Base-by-base conservation (phyloP, 2,888 invertebrate species). In the Drosophila ezoana region DNA sequence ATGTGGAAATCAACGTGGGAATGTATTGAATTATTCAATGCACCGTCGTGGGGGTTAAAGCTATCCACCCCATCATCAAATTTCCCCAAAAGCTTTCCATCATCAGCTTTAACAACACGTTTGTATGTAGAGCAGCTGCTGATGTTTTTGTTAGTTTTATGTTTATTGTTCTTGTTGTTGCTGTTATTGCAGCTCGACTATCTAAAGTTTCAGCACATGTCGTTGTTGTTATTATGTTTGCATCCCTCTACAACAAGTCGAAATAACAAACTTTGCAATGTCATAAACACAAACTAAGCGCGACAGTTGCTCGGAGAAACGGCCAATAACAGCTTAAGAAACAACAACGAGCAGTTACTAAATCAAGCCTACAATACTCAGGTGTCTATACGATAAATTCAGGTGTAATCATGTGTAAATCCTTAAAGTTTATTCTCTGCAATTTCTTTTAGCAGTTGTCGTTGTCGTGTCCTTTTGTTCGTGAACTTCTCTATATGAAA, bases 371-470 rank as follows among this genome's bases (percentile, higher is more conserved):
- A 59, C 43, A 32, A 40, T 40, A 23, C 20, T 33, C 3, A 28
- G 38, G 54, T 45, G 60, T 68, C 57, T 35, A 65, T 45, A 28
- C 28, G 2, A 76, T 65, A 76, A 66, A 80, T 75, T 77, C 66
- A 70, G 62, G 70, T 75, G 66, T 80, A 81, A 81, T 80, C 78
- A 81, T 72, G 81, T 68, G 81, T 60, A 80, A 80, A 80, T 81
- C 81, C 81, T 71, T 83, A 56, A 72, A 78, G 70, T 81, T 83
- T 71, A 72, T 69, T 71, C 52, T 65, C 54, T 38, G 49, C 62
- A 51, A 58, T 79, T 75, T 69, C 62, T 60, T 41, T 14, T 13
- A 38, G 20, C 40, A n/a, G 16, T 18, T 20, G 35, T 9, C 32
- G 47, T 59, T n/a, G 11, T 38, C 18, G 43, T 37, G 41, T 28